Base-by-base conservation (phyloP, 2,797 vertebrate genomes). In the Tympanoctomys barrerae region DNA sequence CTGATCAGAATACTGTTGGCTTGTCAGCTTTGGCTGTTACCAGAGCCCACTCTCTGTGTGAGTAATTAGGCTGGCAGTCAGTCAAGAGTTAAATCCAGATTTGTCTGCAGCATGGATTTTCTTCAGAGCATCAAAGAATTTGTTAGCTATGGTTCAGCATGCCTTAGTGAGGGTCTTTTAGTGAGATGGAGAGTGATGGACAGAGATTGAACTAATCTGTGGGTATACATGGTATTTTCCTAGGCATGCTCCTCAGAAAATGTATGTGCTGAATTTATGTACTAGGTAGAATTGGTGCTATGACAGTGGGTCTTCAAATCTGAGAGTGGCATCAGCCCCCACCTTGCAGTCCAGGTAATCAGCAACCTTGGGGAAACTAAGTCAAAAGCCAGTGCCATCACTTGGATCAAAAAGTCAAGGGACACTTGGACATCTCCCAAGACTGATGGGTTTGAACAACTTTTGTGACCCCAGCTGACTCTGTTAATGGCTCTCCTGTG, bases 41-140 rank as follows among this genome's bases (percentile, higher is more conserved):
- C 33, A 5, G 77, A 0, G 11, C 64, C 57, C 18, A 46, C 64
- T 90, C 46, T 68, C 22, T 81, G 68, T 49, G 1, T 46, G 54
- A 94, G 80, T 1, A 19, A 86, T 62, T 66, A 80, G 77, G 54
- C 78, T 79, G 82, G 66, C 31, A 21, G 52, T 86, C 57, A 87
- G n/a, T 85, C 31, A n/a, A 39, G 57, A 82, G 57, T 24, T 16
- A 61, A 88, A 10, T 24, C 2, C 26, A 83, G 66, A 78, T 62
- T 82, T 89, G 62, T 85, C 68, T 75, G 14, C 26, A 28, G 33
- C 28, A 6, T 33, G 49, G 28, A 70, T 84, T 82, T 85, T 80
- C 71, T 52, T 46, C 87, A 83, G 79, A 59, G 52, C 89, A 54
- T 61, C 86, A 87, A 90, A 89, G 54, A 71, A 82, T 31, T 57